Evolutionary conservation across 2,888 invertebrate genomes (phyloP), one percentile per base, ranked within the genome.

Genomic region (Beris morrisii): DNA sequence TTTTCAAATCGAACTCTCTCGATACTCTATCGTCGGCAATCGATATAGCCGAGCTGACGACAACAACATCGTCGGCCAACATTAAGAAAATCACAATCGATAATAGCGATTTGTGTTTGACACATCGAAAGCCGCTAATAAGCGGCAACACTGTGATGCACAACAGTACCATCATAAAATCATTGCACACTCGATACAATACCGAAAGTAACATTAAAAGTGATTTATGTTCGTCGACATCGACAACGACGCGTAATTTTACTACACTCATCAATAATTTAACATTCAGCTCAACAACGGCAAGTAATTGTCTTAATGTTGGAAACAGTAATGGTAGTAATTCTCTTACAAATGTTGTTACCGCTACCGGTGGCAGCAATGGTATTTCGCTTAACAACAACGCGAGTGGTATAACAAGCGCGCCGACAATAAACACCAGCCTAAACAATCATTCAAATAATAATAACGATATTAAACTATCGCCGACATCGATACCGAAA

Each of bases 1-100:
- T 80, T 65, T 76, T 76, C 45, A 80, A 80, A 71, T 79, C 80
- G 1, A 80, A 74, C 69, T 81, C 81, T 2, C 66, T 80, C 31
- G 81, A 80, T 72, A 76, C 78, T 67, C 77, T 80, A 38, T 78
- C 79, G 3, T 67, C 64, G n/a, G 58, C 55, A 6, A 11, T 64
- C 30, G 46, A 54, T 7, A 28, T 44, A 54, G 44, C 52, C 31
- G 64, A 64, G 30, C 64, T 54, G 31, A 44, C 53, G 31, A 32
- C 77, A 67, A 22, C 73, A 74, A 9, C 75, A 74, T 6, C 74
- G 74, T 2, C 74, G 76, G 32, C 75, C 74, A 76, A 53, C 74
- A 73, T 53, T 66, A 71, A 70, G 76, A 78, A 78, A 65, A 72
- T 76, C 58, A 78, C 79, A 11, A 73, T 78, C 45, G 79, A 78